phyloP scores from a whole-genome alignment of 2,888 invertebrate genomes.

The Diloba caeruleocephala region DNA sequence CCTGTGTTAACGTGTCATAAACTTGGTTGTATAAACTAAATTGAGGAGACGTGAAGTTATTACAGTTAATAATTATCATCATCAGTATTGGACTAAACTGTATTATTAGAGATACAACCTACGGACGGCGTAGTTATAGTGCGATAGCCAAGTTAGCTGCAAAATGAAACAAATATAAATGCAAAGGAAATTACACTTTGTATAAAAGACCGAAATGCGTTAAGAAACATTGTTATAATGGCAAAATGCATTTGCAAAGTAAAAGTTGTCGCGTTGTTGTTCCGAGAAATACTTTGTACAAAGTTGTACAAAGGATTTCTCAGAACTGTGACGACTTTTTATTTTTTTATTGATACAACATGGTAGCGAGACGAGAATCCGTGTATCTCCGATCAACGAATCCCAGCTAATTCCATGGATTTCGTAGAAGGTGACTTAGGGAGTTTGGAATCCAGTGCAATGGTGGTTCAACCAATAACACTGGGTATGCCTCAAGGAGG shows the following conservation, averaged over 20 bases:
- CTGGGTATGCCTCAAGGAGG: no score
- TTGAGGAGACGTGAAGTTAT: slow-evolving; percentile 35
- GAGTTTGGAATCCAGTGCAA: no score
- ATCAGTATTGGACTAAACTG: slow-evolving; percentile 25
- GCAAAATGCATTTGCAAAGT: no score
- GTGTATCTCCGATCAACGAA: no score
- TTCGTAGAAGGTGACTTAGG: no score
- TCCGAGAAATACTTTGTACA: not conserved
- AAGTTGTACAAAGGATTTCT: no score
- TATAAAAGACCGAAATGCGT: slow-evolving; percentile 12
- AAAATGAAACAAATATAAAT: slow-evolving; percentile 3
- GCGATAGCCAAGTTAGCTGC: not conserved
- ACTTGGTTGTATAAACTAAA: slow-evolving; percentile 14
- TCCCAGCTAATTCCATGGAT: no score
- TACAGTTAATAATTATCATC: slow-evolving; percentile 48
- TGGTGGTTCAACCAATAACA: no score
- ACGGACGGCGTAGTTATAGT: slow-evolving; percentile 6
- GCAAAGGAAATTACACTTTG: slow-evolving; percentile 34
- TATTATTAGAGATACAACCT: slow-evolving; percentile 7
- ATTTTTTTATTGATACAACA: no score
- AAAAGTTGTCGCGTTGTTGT: not conserved
- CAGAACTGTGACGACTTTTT: no score
- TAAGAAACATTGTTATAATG: slow-evolving; percentile 12
- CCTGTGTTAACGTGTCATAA: no score
- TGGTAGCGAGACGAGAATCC: no score